phyloP scores from a whole-genome alignment of 2,113 vertebrate species.

The Petroica traversi region DNA sequence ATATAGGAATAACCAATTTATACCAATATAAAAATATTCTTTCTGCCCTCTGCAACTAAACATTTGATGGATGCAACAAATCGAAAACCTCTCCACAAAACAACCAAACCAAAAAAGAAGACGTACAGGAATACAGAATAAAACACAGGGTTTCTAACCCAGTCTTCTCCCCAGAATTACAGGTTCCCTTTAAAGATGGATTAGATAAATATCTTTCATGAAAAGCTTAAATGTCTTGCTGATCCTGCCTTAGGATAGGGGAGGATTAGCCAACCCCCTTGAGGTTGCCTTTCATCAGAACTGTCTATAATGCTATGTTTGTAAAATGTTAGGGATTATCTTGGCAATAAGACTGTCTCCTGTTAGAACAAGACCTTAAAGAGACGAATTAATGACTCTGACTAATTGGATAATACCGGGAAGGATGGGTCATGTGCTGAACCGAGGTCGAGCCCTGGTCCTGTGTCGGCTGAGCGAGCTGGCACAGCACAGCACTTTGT shows the following conservation, averaged over 20 bases:
- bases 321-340: constrained; percentile 55
- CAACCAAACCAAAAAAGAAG: not conserved
- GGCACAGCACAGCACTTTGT: not conserved
- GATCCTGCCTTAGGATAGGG: constrained; percentile 37
- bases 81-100: not conserved
- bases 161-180: not conserved
- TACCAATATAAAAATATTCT: not conserved
- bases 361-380: constrained; percentile 57
- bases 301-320: constrained; percentile 33
- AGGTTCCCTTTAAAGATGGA: constrained; percentile 3
- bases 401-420: constrained; percentile 40
- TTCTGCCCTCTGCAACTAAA: not conserved
- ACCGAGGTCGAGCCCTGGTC: not conserved
- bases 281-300: constrained; percentile 41
- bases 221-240: constrained; percentile 49
- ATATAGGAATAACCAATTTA: not conserved
- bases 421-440: not conserved
- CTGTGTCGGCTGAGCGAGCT: not conserved
- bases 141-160: not conserved
- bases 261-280: constrained; percentile 21
- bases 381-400: constrained; percentile 13
- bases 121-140: not conserved
- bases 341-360: constrained; percentile 28
- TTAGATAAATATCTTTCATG: constrained; percentile 38
- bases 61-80: not conserved